These are phyloP conservation scores for Etheostoma spectabile DNA, from an alignment of 2,113 vertebrate genomes.

Conservation along the genomic window DNA sequence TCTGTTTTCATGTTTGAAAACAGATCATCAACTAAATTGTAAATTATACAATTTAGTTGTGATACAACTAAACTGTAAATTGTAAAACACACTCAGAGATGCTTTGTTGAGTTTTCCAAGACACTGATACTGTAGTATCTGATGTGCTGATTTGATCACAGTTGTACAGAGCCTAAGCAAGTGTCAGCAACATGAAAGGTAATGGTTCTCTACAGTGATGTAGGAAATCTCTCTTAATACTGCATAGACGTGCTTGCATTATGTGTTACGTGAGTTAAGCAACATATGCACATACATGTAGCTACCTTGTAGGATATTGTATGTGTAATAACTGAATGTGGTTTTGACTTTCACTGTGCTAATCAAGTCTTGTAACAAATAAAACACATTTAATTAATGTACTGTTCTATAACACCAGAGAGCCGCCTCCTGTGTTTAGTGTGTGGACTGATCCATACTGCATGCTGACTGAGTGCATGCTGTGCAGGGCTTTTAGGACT, in stretches of 20 bases:
- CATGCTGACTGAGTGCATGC: conserved; percentile 19
- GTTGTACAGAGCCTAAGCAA: no score
- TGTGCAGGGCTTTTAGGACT: conserved; percentile 21
- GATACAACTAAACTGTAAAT: background rate
- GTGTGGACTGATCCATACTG: background rate
- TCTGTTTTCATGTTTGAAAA: conserved; percentile 3
- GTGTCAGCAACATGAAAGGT: conserved; percentile 56
- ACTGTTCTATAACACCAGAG: background rate
- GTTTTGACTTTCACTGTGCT: background rate
- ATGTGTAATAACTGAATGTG: background rate
- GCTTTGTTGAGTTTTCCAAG: conserved; percentile 42
- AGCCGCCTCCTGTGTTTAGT: background rate
- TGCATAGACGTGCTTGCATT: background rate
- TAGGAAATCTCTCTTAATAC: background rate
- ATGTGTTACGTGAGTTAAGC: background rate
- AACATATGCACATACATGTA: background rate
- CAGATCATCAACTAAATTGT: background rate
- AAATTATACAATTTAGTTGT: conserved; percentile 30
- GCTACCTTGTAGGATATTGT: no score
- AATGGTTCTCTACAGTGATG: background rate
- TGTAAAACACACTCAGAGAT: conserved; percentile 55
- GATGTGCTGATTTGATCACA: conserved; percentile 71
- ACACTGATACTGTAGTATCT: conserved; percentile 46
- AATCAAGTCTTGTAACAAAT: background rate
- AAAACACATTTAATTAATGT: conserved; percentile 10